Evolutionary conservation across 2,113 vertebrate genomes (phyloP).

Genomic region (Mastomys natalensis): DNA sequence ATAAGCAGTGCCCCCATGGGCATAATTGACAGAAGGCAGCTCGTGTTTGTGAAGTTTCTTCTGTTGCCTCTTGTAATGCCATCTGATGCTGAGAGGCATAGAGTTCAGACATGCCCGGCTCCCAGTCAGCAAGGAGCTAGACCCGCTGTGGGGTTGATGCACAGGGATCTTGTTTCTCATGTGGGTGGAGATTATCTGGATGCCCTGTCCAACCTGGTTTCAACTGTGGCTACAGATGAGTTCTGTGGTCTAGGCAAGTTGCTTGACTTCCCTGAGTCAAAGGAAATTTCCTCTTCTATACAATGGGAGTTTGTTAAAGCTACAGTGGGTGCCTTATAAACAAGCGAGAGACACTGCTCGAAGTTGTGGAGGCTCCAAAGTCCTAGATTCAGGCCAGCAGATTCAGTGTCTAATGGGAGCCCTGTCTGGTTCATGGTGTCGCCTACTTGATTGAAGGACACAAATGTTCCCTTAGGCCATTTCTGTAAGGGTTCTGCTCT

Average conservation of each 20-base stretch:
- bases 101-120: not conserved
- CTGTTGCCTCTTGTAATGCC: not conserved
- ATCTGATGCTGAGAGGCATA: not conserved
- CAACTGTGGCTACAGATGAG: not conserved
- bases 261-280: not conserved
- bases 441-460: not conserved
- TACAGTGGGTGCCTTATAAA: not conserved
- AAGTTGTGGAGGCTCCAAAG: not conserved
- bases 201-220: not conserved
- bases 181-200: not conserved
- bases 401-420: not conserved
- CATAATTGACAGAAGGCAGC: not conserved
- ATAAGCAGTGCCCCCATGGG: accelerated
- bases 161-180: not conserved
- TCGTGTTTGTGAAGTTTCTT: not conserved
- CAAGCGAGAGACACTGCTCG: not conserved
- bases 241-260: conserved; percentile 16
- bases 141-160: not conserved
- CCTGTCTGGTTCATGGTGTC: not conserved
- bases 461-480: not conserved
- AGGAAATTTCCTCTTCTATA: not conserved
- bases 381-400: not conserved
- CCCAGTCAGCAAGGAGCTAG: not conserved
- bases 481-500: not conserved
- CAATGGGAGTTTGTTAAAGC: not conserved